A percentile compares a stretch with the other conserved stretches of the same genome.
phyloP scores from a whole-genome alignment of 2,113 vertebrate species.

The Caranx ignobilis region DNA sequence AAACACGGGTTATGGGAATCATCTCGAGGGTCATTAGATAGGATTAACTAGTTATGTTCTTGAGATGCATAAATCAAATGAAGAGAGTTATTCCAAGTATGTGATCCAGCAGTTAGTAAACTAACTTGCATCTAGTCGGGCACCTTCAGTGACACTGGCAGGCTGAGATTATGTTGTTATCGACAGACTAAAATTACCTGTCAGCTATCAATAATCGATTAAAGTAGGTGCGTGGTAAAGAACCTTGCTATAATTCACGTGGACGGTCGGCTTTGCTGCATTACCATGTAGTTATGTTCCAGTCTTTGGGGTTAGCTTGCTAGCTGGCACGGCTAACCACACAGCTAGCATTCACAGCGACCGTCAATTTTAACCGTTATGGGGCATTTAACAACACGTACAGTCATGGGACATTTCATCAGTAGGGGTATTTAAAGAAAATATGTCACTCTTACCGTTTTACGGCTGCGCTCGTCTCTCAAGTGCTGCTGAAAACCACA shows the following conservation, averaged over 20 bases:
- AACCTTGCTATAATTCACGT: slow-evolving; percentile 3
- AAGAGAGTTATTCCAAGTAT: neutral
- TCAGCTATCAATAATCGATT: neutral
- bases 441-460: slow-evolving; percentile 59
- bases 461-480: slow-evolving; percentile 32
- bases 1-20: neutral
- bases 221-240: neutral
- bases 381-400: neutral
- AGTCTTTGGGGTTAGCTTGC: slow-evolving; percentile 34
- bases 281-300: slow-evolving; percentile 5
- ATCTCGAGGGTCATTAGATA: neutral
- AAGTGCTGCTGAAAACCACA: slow-evolving; percentile 64
- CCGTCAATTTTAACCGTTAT: neutral
- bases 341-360: slow-evolving; percentile 37
- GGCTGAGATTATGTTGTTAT: neutral
- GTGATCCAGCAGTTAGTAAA: slow-evolving; percentile 27
- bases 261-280: slow-evolving; percentile 1
- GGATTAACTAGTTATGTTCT: neutral
- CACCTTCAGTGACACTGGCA: slow-evolving; percentile 11
- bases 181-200: neutral
- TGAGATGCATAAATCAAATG: neutral
- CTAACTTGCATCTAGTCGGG: neutral
- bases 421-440: neutral
- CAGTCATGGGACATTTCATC: fast-evolving
- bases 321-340: slow-evolving; percentile 49